Evolutionary conservation across 2,113 vertebrate genomes (phyloP), one percentile per base, ranked within the genome.

Genomic region (Lonchura striata): DNA sequence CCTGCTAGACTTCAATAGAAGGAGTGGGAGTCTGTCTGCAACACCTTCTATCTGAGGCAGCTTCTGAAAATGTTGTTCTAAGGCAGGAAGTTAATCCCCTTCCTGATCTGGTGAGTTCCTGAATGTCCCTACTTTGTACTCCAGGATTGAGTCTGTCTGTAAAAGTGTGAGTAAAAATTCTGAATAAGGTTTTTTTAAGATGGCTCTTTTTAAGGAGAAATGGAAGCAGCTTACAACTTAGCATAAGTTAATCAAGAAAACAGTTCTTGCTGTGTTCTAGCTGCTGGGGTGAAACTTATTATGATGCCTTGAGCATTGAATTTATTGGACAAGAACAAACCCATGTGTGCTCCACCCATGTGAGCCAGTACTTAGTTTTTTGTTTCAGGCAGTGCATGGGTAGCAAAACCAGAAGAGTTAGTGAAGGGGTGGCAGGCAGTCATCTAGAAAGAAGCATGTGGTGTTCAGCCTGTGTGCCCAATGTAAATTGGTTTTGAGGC

Each of bases 1-100:
- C 68, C 47, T 4, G 5, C 39, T 49, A 33, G 80, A 71, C 52
- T 86, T 88, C 87, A 91, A 63, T 1, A 82, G 56, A 76, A 82
- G 44, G 22, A 83, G 61, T 90, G 69, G 85, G 94, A 95, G 71
- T 83, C 52, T 92, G 76, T 77, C 89, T 91, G 65, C 54, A 74
- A 28, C 28, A 47, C 56, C 90, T 82, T 84, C 17, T 69, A 75
- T 95, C 86, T 88, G 64, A 86, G 90, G 28, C 64, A 82, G 37
- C 68, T 95, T 88, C 92, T 93, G 93, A 54, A 93, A 93, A 78
- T 74, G 54, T 94, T 94, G 21, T 88, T 88, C 44, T 75, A 28
- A 86, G 52, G 35, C 82, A 88, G 93, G 82, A 93, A 96, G 89
- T 86, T 70, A 79, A 86, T 68, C 57, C 37, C 25, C 33, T 92